Conservation (phyloP, 2,888 invertebrate genomes). For the Latrodectus hesperus region DNA sequence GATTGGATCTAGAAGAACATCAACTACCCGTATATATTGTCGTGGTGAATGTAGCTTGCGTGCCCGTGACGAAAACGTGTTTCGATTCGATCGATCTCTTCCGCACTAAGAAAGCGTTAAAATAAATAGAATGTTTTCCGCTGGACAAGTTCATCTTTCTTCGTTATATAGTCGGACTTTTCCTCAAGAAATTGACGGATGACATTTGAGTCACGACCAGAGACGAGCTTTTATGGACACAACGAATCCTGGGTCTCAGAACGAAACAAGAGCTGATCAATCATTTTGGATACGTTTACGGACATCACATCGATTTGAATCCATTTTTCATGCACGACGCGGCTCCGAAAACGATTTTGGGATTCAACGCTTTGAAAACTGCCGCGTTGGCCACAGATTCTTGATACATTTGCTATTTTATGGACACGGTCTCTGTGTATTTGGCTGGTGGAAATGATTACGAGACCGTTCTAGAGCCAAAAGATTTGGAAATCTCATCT, state of each 20-base stretch:
- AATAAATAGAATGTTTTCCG: background rate
- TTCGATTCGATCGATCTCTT: background rate
- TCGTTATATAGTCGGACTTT: slow-evolving; percentile 8
- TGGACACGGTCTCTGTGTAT: slow-evolving; percentile 34
- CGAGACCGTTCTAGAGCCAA: background rate
- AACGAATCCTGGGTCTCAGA: background rate
- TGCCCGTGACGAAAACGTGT: slow-evolving; percentile 9
- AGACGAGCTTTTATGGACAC: slow-evolving; percentile 17
- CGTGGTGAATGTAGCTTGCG: slow-evolving; percentile 39
- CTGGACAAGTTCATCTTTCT: background rate
- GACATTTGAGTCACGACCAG: slow-evolving; percentile 14
- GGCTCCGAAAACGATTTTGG: slow-evolving; percentile 32
- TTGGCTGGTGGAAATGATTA: background rate
- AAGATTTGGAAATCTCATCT: background rate
- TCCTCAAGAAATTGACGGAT: background rate
- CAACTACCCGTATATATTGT: background rate
- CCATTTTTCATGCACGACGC: slow-evolving; percentile 20
- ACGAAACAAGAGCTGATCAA: background rate
- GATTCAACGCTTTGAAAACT: slow-evolving; percentile 36
- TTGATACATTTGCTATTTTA: slow-evolving; percentile 22
- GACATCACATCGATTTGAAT: slow-evolving; percentile 7
- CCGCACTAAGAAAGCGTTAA: background rate
- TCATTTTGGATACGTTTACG: background rate
- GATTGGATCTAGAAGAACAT: background rate
- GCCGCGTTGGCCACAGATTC: slow-evolving; percentile 5